Conservation (phyloP, 2,888 invertebrate genomes). For the Dolichopus griseipennis region DNA sequence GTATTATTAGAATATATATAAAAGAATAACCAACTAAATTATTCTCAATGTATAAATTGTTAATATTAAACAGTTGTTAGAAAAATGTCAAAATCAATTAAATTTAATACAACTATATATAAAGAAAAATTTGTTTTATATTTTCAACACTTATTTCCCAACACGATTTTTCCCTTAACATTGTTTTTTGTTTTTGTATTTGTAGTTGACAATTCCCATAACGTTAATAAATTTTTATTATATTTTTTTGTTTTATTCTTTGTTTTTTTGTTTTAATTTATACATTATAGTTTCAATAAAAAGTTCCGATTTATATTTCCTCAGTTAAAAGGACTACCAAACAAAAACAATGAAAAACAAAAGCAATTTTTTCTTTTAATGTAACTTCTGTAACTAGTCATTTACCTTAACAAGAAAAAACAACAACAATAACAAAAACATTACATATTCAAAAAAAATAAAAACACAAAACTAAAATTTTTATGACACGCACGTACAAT, state of each 20-base stretch:
- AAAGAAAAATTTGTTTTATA: too few relatives aligned
- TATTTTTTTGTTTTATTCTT: neutral
- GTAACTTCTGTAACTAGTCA: too few relatives aligned
- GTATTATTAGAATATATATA: too few relatives aligned
- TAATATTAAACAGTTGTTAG: too few relatives aligned
- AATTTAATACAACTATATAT: too few relatives aligned
- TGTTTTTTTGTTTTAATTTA: neutral
- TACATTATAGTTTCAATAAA: neutral
- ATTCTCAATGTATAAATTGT: too few relatives aligned
- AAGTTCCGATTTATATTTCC: neutral
- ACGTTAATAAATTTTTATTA: neutral
- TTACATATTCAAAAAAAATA: neutral
- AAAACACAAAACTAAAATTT: neutral
- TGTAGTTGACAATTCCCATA: neutral
- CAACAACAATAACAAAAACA: neutral
- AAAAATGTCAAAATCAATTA: too few relatives aligned
- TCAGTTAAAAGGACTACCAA: too few relatives aligned
- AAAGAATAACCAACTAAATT: too few relatives aligned
- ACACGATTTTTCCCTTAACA: too few relatives aligned
- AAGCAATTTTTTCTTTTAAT: neutral
- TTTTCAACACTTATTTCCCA: too few relatives aligned
- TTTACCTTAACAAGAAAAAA: neutral
- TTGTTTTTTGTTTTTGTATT: too few relatives aligned
- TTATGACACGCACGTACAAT: slow-evolving; percentile 4
- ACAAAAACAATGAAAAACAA: neutral